phyloP scores from a whole-genome alignment of 2,113 vertebrate genomes.

The Pomatorhinus ruficollis region DNA sequence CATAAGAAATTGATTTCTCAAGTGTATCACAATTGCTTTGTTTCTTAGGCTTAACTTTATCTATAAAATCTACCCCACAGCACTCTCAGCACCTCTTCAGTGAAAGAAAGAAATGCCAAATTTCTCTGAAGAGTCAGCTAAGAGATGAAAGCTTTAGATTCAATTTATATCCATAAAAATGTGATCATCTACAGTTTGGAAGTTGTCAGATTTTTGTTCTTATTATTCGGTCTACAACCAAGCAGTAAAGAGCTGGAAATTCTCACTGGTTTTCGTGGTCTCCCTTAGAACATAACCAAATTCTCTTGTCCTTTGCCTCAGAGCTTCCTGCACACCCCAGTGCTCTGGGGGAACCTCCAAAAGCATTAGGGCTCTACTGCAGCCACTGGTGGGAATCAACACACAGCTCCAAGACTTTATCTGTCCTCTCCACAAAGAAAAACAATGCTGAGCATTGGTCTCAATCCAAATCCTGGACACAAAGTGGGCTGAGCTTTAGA shows the following conservation, averaged over 20 bases:
- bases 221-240: background rate
- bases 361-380: background rate
- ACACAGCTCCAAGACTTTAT: background rate
- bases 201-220: background rate
- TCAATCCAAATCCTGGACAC: slow-evolving; percentile 33
- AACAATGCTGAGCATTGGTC: background rate
- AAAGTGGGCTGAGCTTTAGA: background rate
- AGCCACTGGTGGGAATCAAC: background rate
- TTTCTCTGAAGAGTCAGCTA: background rate
- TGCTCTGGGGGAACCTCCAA: background rate
- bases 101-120: background rate
- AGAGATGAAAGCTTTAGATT: background rate
- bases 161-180: background rate
- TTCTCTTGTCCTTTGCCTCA: background rate
- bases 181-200: background rate
- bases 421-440: background rate
- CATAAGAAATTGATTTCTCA: background rate
- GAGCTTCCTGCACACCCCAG: background rate
- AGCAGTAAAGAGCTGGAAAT: background rate
- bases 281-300: background rate
- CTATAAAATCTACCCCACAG: background rate
- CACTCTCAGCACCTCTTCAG: background rate
- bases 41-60: background rate
- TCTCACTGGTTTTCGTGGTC: background rate
- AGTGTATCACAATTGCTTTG: background rate